These are phyloP conservation scores for Zaprionus lineosus DNA, from an alignment of 2,888 invertebrate genomes.

Conservation along the genomic window DNA sequence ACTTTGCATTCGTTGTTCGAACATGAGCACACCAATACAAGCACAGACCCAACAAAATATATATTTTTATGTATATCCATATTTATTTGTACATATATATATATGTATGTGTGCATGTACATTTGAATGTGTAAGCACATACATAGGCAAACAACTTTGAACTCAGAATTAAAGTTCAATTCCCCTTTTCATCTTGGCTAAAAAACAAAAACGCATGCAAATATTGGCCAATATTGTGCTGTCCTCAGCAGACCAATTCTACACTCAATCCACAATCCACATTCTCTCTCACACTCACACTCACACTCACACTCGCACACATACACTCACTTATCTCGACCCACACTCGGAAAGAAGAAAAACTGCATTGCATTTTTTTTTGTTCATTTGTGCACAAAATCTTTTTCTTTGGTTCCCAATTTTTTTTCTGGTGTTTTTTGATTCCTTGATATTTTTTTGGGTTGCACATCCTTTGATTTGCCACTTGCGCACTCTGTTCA, in stretches of 20 bases:
- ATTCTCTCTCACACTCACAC: not conserved
- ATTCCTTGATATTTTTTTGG: not conserved
- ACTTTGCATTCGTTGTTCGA: constrained; percentile 54
- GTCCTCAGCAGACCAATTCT: constrained; percentile 36
- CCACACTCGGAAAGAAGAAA: constrained; percentile 1
- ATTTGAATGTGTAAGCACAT: constrained; percentile 18
- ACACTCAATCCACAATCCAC: constrained; percentile 9
- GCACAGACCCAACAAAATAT: too few relatives aligned
- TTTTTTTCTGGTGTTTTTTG: constrained; percentile 20
- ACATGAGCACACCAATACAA: too few relatives aligned
- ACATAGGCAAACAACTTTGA: constrained; percentile 16
- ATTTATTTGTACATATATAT: too few relatives aligned
- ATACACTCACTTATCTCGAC: too few relatives aligned
- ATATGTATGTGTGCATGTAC: constrained; percentile 4
- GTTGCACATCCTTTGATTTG: constrained; percentile 59
- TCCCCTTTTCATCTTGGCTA: constrained; percentile 36
- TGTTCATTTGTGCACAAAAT: constrained; percentile 44
- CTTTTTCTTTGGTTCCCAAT: constrained; percentile 59
- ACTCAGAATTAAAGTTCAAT: constrained; percentile 70
- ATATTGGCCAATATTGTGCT: constrained; percentile 72
- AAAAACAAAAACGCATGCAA: constrained; percentile 70
- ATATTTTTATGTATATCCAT: too few relatives aligned
- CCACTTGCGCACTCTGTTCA: constrained; percentile 62
- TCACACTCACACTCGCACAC: constrained; percentile 8
- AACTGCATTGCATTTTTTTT: constrained; percentile 27